Evolutionary conservation across 2,113 vertebrate species (phyloP).

Genomic region (Etheostoma spectabile): DNA sequence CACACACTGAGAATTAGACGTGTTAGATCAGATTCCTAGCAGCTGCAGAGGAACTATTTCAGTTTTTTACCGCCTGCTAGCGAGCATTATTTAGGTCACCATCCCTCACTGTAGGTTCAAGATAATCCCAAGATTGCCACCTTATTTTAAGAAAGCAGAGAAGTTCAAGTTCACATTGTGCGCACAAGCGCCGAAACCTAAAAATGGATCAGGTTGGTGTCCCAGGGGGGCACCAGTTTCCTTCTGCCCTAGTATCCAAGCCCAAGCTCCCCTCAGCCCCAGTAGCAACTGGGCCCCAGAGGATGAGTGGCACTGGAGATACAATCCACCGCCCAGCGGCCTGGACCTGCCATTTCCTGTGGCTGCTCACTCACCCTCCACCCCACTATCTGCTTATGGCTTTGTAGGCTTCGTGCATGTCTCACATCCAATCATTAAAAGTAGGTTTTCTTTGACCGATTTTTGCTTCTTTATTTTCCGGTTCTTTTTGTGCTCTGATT

Average conservation of each 20-base stretch:
- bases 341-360: slow-evolving; percentile 61
- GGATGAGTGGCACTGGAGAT: slow-evolving; percentile 82
- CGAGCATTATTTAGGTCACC: slow-evolving; percentile 79
- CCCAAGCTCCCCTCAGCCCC: slow-evolving; percentile 13
- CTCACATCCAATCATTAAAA: slow-evolving; percentile 51
- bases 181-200: slow-evolving; percentile 73
- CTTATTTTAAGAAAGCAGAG: slow-evolving; percentile 83
- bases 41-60: slow-evolving; percentile 9
- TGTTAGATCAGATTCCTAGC: no score
- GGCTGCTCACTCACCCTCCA: slow-evolving; percentile 66
- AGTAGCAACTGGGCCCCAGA: slow-evolving; percentile 51
- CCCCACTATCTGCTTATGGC: slow-evolving; percentile 65
- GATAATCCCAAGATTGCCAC: slow-evolving; percentile 84
- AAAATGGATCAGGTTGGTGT: slow-evolving; percentile 79
- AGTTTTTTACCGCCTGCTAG: slow-evolving; percentile 55
- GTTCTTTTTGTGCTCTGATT: slow-evolving; percentile 46
- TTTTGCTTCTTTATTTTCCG: slow-evolving; percentile 45
- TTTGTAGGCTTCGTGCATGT: slow-evolving; percentile 81
- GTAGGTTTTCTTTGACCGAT: slow-evolving; percentile 65
- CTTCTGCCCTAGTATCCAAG: slow-evolving; percentile 63
- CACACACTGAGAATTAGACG: slow-evolving; percentile 20
- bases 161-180: slow-evolving; percentile 84
- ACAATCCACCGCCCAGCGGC: slow-evolving; percentile 62
- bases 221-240: slow-evolving; percentile 64
- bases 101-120: slow-evolving; percentile 73